These are phyloP conservation scores for Mandrillus leucophaeus DNA, from an alignment of 2,113 vertebrate genomes.

Conservation along the genomic window DNA sequence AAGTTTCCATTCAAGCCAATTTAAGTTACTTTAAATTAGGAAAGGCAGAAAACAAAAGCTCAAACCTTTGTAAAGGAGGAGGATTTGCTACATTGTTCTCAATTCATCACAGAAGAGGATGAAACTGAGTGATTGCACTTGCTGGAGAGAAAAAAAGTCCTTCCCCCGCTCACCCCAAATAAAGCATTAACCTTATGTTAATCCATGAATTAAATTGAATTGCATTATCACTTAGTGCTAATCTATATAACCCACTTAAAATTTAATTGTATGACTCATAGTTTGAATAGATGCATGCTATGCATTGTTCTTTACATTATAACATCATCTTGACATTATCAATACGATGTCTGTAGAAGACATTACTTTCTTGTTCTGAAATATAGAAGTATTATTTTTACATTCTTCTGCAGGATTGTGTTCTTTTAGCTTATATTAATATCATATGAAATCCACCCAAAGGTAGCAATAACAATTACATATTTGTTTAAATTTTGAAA, in stretches of 20 bases:
- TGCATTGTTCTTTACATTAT: background rate
- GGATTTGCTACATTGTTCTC: conserved; percentile 29
- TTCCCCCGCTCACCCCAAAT: background rate
- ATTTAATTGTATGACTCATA: conserved; percentile 22
- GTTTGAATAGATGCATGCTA: background rate
- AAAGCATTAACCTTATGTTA: conserved; percentile 29
- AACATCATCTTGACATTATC: background rate
- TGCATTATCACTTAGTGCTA: conserved; percentile 1
- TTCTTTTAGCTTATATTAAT: background rate
- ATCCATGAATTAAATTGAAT: conserved; percentile 5
- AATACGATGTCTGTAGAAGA: background rate
- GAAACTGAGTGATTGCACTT: background rate
- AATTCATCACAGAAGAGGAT: background rate
- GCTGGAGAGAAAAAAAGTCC: background rate
- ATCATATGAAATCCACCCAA: background rate
- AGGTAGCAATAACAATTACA: background rate
- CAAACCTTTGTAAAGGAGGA: background rate
- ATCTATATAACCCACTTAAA: conserved; percentile 14
- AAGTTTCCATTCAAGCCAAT: conserved; percentile 9
- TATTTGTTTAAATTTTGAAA: conserved; percentile 21
- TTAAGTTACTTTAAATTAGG: conserved; percentile 35
- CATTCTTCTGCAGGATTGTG: background rate
- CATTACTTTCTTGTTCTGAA: conserved; percentile 4
- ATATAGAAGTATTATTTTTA: background rate
- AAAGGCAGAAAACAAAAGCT: conserved; percentile 47